Base-by-base conservation (phyloP, 2,888 invertebrate genomes). In the Lepetodrilus schrolli region DNA sequence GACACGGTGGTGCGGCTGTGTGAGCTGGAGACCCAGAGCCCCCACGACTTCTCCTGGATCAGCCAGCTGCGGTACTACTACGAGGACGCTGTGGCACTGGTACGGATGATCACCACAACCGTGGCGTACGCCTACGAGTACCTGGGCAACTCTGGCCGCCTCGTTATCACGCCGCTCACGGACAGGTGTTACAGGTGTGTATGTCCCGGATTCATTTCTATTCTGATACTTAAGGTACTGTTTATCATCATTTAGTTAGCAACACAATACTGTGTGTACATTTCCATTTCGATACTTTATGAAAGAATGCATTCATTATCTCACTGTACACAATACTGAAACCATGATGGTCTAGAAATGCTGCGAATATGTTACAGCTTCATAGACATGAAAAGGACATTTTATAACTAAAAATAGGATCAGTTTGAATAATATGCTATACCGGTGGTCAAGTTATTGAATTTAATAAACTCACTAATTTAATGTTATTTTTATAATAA, bases 51-150 rank as follows among this genome's bases (percentile, higher is more conserved):
- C 81, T 83, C 84, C 10, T 90, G 90, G 90, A 89, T 90, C 75
- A 89, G 89, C 68, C 90, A 90, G 82, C 82, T 90, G 21, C 77
- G 90, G 3, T 90, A 90, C 74, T 90, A 90, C 80, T 88, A 83
- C 76, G 85, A 87, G 75, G 78, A 84, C 2, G 92, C 92, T 0
- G 73, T 74, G 2, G 85, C 88, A 7, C 73, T 82, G 50, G 90
- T 90, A 4, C 78, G 84, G n/a, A 90, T 90, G 89, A 90, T 90
- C 76, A 90, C 89, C 10, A 90, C 90, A n/a, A 82, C 83, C 4
- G 89, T 90, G 20, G 87, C 87, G 20, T 90, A 90, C 79, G 90
- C 89, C 21, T 90, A 90, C 73, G 90, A 90, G 81, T 90, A 90
- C 78, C 87, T 90, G 37, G 90, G 90, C 5, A 90, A 90, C 81